A percentile compares a stretch with the other conserved stretches of the same genome.
These are phyloP conservation scores for Triops cancriformis DNA, from an alignment of 1,140 invertebrate genomes.

Conservation along the genomic window DNA sequence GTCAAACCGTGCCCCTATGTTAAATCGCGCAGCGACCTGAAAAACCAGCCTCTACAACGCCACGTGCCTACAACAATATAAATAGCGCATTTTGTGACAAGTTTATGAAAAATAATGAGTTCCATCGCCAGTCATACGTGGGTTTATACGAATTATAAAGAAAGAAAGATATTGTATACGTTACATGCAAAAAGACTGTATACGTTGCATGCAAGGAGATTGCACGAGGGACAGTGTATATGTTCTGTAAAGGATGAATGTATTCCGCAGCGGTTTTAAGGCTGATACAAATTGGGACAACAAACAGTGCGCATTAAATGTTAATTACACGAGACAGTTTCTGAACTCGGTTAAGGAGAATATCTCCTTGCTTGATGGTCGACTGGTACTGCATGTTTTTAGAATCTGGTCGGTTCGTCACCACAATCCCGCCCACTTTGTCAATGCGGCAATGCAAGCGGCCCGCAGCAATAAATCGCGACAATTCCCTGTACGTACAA, in stretches of 20 bases:
- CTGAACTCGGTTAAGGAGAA: constrained; percentile 94
- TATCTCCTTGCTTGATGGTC: constrained; percentile 95
- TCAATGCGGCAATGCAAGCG: constrained; percentile 96
- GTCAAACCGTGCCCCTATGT: too few species aligned
- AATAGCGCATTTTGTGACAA: too few species aligned
- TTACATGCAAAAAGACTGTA: too few species aligned
- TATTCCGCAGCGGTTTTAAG: not conserved
- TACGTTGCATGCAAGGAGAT: too few species aligned
- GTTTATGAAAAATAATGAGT: too few species aligned
- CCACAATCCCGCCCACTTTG: constrained; percentile 91
- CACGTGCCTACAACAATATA: too few species aligned
- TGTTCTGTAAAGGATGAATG: not conserved
- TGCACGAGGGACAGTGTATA: too few species aligned
- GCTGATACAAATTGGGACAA: not conserved
- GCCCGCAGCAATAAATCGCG: constrained; percentile 89
- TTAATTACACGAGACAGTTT: constrained; percentile 98
- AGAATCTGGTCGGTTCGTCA: constrained; percentile 87
- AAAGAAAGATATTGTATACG: too few species aligned
- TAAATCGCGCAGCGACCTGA: too few species aligned
- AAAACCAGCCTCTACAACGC: too few species aligned
- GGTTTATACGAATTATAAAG: too few species aligned
- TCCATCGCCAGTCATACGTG: too few species aligned
- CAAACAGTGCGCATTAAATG: constrained; percentile 56
- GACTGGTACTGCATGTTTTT: constrained; percentile 94
- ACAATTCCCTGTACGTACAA: constrained; percentile 59